phyloP scores from a whole-genome alignment of 2,888 invertebrate genomes.

The Amphipyra berbera region DNA sequence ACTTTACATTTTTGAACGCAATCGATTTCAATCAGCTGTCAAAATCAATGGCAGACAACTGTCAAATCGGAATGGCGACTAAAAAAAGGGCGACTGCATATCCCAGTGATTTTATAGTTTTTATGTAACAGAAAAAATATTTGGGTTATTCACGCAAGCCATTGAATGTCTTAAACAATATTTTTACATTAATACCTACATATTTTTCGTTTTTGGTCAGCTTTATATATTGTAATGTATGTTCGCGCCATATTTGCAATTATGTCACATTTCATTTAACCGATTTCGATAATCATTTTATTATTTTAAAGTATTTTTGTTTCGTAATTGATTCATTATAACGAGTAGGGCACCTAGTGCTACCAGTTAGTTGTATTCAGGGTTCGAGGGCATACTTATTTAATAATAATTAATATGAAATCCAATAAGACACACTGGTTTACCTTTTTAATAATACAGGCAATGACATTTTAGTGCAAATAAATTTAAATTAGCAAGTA shows the following conservation, averaged over 20 bases:
- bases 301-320: constrained; percentile 9
- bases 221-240: constrained; percentile 3
- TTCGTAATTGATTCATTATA: background rate
- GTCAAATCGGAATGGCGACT: constrained; percentile 22
- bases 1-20: constrained; percentile 16
- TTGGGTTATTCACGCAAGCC: constrained; percentile 7
- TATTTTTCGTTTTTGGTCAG: constrained; percentile 9
- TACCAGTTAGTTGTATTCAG: constrained; percentile 14
- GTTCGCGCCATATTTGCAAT: constrained; percentile 11
- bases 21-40: constrained; percentile 39
- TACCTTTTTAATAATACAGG: no score
- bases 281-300: constrained; percentile 3
- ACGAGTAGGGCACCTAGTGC: background rate
- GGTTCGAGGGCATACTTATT: background rate
- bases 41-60: constrained; percentile 24
- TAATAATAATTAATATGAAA: no score
- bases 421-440: no score
- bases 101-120: constrained; percentile 8
- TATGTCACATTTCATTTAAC: background rate
- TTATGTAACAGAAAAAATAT: constrained; percentile 31
- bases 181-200: constrained; percentile 4
- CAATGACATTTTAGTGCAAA: background rate
- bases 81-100: constrained; percentile 11
- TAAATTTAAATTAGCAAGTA: background rate
- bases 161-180: constrained; percentile 11